Conservation (phyloP, 2,888 invertebrate species). For the Melipona bicolor region DNA sequence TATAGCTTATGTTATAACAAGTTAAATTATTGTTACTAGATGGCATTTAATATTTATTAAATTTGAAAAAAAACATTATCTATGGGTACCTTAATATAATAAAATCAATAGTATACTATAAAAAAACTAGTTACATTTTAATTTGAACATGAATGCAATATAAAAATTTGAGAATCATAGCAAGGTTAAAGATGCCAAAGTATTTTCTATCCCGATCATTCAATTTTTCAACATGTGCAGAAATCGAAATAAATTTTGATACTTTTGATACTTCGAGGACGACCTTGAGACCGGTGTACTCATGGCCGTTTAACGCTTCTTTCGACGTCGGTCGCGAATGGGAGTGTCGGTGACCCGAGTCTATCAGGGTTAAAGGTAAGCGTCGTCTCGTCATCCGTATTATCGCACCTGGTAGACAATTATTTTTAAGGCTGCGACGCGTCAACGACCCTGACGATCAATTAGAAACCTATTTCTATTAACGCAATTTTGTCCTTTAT, state of each 20-base stretch:
- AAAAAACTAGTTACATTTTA: no score
- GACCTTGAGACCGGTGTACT: conserved; percentile 33
- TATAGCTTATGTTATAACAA: no score
- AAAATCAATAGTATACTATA: no score
- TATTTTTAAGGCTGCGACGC: conserved; percentile 37
- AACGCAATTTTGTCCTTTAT: conserved; percentile 14
- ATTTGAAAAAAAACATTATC: no score
- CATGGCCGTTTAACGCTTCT: conserved; percentile 31
- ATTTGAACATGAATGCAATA: no score
- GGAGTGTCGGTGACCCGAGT: conserved; percentile 59
- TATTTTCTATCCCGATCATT: not conserved
- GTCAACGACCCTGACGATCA: conserved; percentile 51
- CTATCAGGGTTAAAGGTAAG: conserved; percentile 41
- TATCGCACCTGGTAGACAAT: conserved; percentile 54
- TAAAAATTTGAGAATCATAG: no score
- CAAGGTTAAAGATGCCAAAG: no score
- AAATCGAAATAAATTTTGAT: not conserved
- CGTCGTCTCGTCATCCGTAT: conserved; percentile 49
- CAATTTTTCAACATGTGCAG: not conserved
- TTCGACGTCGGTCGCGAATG: conserved; percentile 41
- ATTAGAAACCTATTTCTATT: conserved; percentile 47
- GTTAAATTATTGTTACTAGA: no score
- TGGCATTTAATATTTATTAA: no score
- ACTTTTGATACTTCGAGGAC: not conserved
- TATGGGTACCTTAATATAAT: no score